Percentiles rank a stretch among this genome's conserved stretches.
These are phyloP conservation scores for Crotophaga sulcirostris DNA, from an alignment of 2,113 vertebrate genomes.

Conservation along the genomic window DNA sequence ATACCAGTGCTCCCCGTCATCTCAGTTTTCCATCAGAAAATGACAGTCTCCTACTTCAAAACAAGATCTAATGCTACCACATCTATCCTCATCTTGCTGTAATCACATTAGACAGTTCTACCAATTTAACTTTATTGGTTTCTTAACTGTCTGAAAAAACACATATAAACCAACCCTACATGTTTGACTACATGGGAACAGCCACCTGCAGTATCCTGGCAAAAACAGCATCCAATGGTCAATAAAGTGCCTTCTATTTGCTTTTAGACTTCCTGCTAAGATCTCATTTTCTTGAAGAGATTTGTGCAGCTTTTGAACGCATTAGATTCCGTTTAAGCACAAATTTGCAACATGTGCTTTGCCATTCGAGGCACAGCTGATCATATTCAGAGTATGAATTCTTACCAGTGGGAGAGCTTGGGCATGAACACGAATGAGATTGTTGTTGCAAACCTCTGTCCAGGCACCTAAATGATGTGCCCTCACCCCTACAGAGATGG, in stretches of 20 bases:
- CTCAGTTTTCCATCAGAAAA: conserved; percentile 28
- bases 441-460: not conserved
- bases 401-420: not conserved
- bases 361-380: not conserved
- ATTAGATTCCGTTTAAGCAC: not conserved
- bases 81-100: conserved; percentile 45
- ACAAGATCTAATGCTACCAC: conserved; percentile 32
- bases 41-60: conserved; percentile 21
- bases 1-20: not conserved
- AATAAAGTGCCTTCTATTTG: conserved; percentile 28
- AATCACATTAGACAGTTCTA: conserved; percentile 38
- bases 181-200: not conserved
- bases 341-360: not conserved
- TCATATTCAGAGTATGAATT: accelerated
- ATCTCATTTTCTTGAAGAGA: conserved; percentile 26
- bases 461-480: not conserved
- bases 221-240: not conserved
- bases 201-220: conserved; percentile 18
- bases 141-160: not conserved
- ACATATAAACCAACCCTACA: not conserved
- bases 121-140: conserved; percentile 45
- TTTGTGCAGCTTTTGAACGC: not conserved
- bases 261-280: conserved; percentile 11
- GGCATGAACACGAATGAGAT: accelerated
- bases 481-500: not conserved